Evolutionary conservation across 2,113 vertebrate species (phyloP).

Genomic region (Polypterus bichir): DNA sequence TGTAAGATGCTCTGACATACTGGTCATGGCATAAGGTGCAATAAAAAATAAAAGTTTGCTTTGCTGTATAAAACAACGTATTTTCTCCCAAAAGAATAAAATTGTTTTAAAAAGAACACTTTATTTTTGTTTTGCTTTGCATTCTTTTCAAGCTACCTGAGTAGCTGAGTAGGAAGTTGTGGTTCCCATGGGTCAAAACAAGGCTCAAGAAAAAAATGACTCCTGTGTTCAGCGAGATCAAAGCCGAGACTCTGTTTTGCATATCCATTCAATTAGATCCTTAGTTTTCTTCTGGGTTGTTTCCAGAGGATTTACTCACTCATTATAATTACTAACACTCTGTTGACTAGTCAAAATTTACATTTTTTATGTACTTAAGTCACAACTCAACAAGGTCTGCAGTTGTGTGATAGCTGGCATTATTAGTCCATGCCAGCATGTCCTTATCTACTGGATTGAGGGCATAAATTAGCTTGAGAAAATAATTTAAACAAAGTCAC

Average conservation of each 20-base stretch:
- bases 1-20: too few species aligned
- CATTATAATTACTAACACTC: slow-evolving; percentile 9
- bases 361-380: slow-evolving; percentile 2
- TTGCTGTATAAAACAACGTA: too few species aligned
- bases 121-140: too few species aligned
- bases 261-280: not conserved
- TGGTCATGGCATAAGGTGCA: too few species aligned
- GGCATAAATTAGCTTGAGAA: too few species aligned
- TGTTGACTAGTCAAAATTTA: slow-evolving; percentile 11
- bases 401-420: not conserved
- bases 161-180: too few species aligned
- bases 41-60: too few species aligned
- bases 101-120: too few species aligned
- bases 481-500: too few species aligned
- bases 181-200: too few species aligned
- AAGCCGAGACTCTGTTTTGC: not conserved
- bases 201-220: not conserved
- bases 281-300: not conserved
- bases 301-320: slow-evolving; percentile 8
- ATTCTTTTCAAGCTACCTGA: too few species aligned
- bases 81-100: too few species aligned
- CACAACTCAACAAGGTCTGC: slow-evolving; percentile 8
- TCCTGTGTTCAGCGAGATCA: slow-evolving; percentile 2
- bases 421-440: not conserved
- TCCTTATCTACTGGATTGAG: not conserved